phyloP scores from a whole-genome alignment of 1,140 invertebrate species.

The Limonius californicus region DNA sequence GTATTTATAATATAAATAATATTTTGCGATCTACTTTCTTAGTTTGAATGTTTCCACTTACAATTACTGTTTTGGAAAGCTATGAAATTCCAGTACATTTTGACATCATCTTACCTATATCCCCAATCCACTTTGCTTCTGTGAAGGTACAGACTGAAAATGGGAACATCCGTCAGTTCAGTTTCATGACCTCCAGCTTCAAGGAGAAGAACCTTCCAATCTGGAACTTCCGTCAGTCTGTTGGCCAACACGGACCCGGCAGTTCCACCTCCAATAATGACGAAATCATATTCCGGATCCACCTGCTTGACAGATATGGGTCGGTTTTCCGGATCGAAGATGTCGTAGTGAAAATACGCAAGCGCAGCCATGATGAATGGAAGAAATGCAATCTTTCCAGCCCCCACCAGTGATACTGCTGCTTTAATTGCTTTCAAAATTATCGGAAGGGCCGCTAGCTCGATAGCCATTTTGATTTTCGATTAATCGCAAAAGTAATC shows the following conservation, averaged over 20 bases:
- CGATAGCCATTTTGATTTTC: neutral
- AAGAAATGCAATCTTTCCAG: conserved; percentile 69
- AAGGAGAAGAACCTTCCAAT: conserved; percentile 76
- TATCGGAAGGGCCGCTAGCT: neutral
- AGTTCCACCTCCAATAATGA: conserved; percentile 78
- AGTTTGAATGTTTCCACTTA: too few species aligned
- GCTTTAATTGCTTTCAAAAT: conserved; percentile 59
- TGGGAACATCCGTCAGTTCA: conserved; percentile 76
- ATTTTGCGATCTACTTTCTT: too few species aligned
- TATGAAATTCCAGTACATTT: too few species aligned
- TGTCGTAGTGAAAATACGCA: conserved; percentile 80
- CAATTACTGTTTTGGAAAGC: too few species aligned
- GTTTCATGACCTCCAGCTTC: conserved; percentile 87
- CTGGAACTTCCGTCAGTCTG: conserved; percentile 71
- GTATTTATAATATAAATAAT: too few species aligned
- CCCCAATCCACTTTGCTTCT: conserved; percentile 92
- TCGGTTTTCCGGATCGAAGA: conserved; percentile 79
- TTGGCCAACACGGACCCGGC: conserved; percentile 85
- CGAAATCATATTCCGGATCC: conserved; percentile 71
- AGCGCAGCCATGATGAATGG: conserved; percentile 73
- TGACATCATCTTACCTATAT: conserved; percentile 70
- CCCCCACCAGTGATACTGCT: conserved; percentile 62
- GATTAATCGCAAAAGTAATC: too few species aligned
- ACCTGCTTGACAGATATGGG: conserved; percentile 62
- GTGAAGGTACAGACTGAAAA: conserved; percentile 80